Base-by-base conservation (phyloP, 2,888 invertebrate genomes). In the Dromius quadrimaculatus region DNA sequence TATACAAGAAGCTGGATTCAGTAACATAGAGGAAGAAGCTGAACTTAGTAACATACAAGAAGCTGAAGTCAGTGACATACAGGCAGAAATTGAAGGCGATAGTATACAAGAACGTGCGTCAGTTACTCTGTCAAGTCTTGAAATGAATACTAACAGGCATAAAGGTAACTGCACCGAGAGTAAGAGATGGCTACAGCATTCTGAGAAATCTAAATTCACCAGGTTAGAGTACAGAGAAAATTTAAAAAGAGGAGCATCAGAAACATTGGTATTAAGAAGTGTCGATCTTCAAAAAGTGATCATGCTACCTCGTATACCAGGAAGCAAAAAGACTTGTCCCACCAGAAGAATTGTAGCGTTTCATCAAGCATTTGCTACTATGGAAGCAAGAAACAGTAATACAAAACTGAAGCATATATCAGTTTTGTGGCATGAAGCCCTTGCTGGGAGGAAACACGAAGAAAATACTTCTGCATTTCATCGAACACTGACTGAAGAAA, bases 401-500 rank as follows among this genome's bases (percentile, higher is more conserved):
- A 63, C 41, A 13, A 38, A 63, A 19, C 13, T 17, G 6, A 62
- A 69, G 38, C n/a, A 59, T 34, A 59, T 63, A 19, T 64, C 62
- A 28, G 32, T 41, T 19, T 6, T 61, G 19, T 70, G 62, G 70
- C 32, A 68, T 63, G 63, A 63, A 15, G 63, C 62, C 11, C 61
- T 71, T 47, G 32, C 50, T 20, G 70, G 72, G 8, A 17, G 62
- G 34, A 47, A 36, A 23, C 61, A 61, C 6, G 61, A 71, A 34
- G 69, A 72, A 38, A 72, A 62, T 19, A 36, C 57, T 20, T 66
- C 57, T 22, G 61, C 32, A 22, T 66, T 11, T 59, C 28, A 61
- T 57, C 61, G 34, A 64, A 62, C 69, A 71, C 61, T 45, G 47
- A 13, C 32, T 36, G 47, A 47, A 62, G 38, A 50, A 9, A 28